Evolutionary conservation across 2,797 vertebrate genomes (phyloP).

Genomic region (Enteromius thamalakanensis): DNA sequence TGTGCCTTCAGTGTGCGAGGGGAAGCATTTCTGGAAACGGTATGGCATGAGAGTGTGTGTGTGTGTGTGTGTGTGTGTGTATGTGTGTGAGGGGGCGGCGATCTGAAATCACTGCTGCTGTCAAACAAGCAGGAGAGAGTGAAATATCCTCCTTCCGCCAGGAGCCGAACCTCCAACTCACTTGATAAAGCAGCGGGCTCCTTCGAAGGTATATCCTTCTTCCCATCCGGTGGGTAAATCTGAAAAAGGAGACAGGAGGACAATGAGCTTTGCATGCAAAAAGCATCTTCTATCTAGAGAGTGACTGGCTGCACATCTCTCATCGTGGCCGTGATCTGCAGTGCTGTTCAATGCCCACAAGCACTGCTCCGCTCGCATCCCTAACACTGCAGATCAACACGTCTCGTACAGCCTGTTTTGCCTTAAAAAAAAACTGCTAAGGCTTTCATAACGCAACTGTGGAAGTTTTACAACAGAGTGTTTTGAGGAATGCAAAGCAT

Average conservation of each 20-base stretch:
- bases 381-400: slow-evolving; percentile 17
- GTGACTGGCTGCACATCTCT: slow-evolving; percentile 9
- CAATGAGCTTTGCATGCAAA: slow-evolving; percentile 51
- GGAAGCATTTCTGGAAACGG: slow-evolving; percentile 31
- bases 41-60: not conserved
- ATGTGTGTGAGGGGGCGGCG: slow-evolving; percentile 41
- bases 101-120: slow-evolving; percentile 56
- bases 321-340: slow-evolving; percentile 21
- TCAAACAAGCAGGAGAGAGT: slow-evolving; percentile 51
- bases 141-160: slow-evolving; percentile 5
- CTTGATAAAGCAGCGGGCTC: slow-evolving; percentile 98
- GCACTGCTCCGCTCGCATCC: slow-evolving; percentile 21
- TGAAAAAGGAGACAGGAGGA: slow-evolving; percentile 72
- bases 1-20: slow-evolving; percentile 11
- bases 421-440: not conserved
- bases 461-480: not conserved
- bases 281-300: slow-evolving; percentile 25
- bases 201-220: slow-evolving; percentile 97
- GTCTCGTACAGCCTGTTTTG: not conserved
- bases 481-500: not conserved
- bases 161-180: slow-evolving; percentile 76
- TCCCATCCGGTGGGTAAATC: slow-evolving; percentile 98
- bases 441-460: not conserved
- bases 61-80: slow-evolving; percentile 20
- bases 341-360: slow-evolving; percentile 34